These are phyloP conservation scores for Catocala nupta DNA, from an alignment of 2,888 invertebrate genomes.

Conservation along the genomic window DNA sequence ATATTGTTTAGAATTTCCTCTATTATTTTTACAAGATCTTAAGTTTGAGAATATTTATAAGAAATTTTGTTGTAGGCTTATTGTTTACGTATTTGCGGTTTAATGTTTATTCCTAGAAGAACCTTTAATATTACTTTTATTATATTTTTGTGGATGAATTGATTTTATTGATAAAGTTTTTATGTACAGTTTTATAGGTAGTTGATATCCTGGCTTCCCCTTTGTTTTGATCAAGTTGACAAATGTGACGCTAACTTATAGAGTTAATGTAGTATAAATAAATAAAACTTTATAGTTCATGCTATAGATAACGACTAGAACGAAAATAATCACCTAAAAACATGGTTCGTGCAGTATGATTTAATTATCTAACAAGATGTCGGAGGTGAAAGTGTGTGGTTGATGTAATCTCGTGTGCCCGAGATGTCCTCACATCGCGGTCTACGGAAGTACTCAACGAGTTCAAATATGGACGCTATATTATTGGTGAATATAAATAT, in stretches of 20 bases:
- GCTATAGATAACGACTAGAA: no score
- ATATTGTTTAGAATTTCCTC: slow-evolving; percentile 20
- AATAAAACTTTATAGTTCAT: no score
- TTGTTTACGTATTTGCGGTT: slow-evolving; percentile 32
- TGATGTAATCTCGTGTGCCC: slow-evolving; percentile 24
- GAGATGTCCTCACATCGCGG: slow-evolving; percentile 22
- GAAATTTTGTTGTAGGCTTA: slow-evolving; percentile 10
- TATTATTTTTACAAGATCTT: slow-evolving; percentile 10
- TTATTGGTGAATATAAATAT: slow-evolving; percentile 1
- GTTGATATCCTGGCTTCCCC: slow-evolving; percentile 8
- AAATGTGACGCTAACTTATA: background rate
- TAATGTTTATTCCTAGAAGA: slow-evolving; percentile 9
- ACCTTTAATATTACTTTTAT: slow-evolving; percentile 22
- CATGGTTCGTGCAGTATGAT: slow-evolving; percentile 8
- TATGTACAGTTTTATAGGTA: slow-evolving; percentile 24
- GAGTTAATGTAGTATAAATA: no score
- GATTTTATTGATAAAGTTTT: slow-evolving; percentile 39
- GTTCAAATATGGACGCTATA: background rate
- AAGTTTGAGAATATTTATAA: slow-evolving; percentile 6
- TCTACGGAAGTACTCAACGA: slow-evolving; percentile 13
- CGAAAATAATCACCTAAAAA: background rate
- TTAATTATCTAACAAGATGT: slow-evolving; percentile 24
- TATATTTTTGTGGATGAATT: slow-evolving; percentile 23
- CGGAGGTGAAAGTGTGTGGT: slow-evolving; percentile 32
- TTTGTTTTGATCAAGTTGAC: slow-evolving; percentile 20